Conservation (phyloP, 2,113 vertebrate species). For the Lasiurus borealis region DNA sequence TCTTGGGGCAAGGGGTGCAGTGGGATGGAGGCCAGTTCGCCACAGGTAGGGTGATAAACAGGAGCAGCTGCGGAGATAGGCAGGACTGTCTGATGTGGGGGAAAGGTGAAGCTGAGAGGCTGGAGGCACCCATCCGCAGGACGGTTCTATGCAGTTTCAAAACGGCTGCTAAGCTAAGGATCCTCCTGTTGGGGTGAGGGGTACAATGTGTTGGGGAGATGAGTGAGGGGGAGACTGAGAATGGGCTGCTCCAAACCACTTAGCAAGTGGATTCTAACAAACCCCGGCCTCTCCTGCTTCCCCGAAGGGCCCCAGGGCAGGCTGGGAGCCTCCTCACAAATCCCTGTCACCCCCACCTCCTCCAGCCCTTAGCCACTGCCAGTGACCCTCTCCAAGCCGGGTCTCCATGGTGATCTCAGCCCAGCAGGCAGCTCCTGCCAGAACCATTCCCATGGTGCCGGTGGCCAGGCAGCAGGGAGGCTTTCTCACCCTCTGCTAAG, state of each 20-base stretch:
- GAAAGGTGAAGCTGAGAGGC: background rate
- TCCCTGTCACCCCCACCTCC: constrained; percentile 67
- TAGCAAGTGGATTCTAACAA: background rate
- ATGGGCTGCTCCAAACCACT: constrained; percentile 23
- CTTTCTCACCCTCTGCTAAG: constrained; percentile 77
- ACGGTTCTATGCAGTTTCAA: background rate
- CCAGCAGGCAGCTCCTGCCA: constrained; percentile 82
- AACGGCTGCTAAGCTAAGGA: constrained; percentile 50
- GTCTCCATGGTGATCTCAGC: constrained; percentile 85
- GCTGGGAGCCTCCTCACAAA: constrained; percentile 74
- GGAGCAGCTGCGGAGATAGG: background rate
- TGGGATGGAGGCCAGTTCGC: too few relatives aligned
- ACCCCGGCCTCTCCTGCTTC: constrained; percentile 35
- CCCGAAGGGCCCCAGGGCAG: constrained; percentile 46
- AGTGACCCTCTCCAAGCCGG: constrained; percentile 84
- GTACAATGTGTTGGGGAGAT: background rate
- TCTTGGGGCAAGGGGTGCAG: background rate
- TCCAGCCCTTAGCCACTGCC: constrained; percentile 76
- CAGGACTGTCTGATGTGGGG: background rate
- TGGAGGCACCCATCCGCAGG: constrained; percentile 8
- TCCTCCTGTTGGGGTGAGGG: constrained; percentile 21
- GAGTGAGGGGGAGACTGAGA: background rate
- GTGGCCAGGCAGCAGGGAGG: constrained; percentile 78
- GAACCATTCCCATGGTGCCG: constrained; percentile 73
- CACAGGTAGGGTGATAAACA: constrained; percentile 23